Conservation (phyloP, 2,113 vertebrate species). For the Loxodonta africana region DNA sequence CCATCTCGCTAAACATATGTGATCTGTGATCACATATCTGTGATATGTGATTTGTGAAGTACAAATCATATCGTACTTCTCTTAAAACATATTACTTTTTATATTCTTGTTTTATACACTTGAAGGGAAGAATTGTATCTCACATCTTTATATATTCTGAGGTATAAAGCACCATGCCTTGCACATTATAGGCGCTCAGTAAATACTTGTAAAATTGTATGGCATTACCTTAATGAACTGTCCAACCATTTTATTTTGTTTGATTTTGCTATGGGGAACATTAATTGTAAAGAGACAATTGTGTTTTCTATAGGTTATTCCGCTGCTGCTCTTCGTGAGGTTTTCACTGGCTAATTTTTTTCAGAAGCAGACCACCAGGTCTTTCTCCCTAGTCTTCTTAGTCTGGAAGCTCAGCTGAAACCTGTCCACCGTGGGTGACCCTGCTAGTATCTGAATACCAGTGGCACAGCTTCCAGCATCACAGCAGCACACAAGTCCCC, state of each 20-base stretch:
- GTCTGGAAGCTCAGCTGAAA: too few species aligned
- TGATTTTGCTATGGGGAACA: neutral
- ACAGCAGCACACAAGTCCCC: too few species aligned
- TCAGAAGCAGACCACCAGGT: too few species aligned
- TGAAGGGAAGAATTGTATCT: neutral
- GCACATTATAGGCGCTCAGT: neutral
- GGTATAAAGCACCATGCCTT: neutral
- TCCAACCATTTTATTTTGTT: neutral
- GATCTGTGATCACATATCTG: too few species aligned
- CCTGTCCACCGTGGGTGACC: too few species aligned
- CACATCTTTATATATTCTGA: neutral
- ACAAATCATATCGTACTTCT: neutral
- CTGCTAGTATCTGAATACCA: too few species aligned
- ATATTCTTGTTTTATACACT: neutral
- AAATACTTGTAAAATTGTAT: constrained; percentile 9
- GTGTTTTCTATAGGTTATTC: neutral
- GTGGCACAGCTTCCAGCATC: too few species aligned
- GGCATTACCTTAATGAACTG: neutral
- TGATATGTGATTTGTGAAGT: too few species aligned
- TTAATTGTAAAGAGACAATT: neutral
- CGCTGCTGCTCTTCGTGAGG: too few species aligned
- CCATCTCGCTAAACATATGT: neutral
- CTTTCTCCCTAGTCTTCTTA: too few species aligned
- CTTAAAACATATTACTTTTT: neutral
- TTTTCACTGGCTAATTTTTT: too few species aligned